Evolutionary conservation across 2,888 invertebrate genomes (phyloP).

Genomic region (Dendrolimus pini): DNA sequence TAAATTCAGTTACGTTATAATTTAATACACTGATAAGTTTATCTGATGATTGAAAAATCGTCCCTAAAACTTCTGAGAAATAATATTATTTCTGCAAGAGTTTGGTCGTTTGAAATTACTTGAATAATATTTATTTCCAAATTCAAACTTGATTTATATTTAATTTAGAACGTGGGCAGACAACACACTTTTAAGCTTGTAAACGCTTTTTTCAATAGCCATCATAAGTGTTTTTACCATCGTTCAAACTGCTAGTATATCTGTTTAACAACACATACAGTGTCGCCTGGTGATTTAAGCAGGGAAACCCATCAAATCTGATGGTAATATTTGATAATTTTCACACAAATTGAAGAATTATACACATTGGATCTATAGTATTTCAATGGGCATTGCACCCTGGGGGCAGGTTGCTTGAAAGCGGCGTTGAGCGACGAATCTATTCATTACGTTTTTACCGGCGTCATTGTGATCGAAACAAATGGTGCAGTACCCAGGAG

Average conservation of each 20-base stretch:
- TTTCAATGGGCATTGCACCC: conserved; percentile 21
- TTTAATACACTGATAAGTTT: too few species aligned
- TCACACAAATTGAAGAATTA: conserved; percentile 28
- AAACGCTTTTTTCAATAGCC: background rate
- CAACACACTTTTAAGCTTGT: background rate
- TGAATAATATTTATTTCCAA: background rate
- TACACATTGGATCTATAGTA: conserved; percentile 17
- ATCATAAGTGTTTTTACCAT: background rate
- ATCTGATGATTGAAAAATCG: too few species aligned
- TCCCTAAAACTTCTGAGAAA: too few species aligned
- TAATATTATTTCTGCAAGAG: too few species aligned
- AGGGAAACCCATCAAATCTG: conserved; percentile 15
- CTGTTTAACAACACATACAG: background rate
- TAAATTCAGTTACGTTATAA: too few species aligned
- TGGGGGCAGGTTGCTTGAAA: conserved; percentile 27
- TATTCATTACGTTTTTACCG: conserved; percentile 43
- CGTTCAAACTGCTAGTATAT: background rate
- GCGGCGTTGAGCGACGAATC: conserved; percentile 29
- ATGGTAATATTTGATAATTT: conserved; percentile 18
- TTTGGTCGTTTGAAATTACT: too few species aligned
- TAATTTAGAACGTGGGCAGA: background rate
- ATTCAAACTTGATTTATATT: background rate
- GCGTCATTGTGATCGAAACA: conserved; percentile 19
- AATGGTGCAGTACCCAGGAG: background rate
- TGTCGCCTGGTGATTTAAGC: conserved; percentile 10